phyloP scores from a whole-genome alignment of 1,140 invertebrate genomes.

The Oryzaephilus surinamensis region DNA sequence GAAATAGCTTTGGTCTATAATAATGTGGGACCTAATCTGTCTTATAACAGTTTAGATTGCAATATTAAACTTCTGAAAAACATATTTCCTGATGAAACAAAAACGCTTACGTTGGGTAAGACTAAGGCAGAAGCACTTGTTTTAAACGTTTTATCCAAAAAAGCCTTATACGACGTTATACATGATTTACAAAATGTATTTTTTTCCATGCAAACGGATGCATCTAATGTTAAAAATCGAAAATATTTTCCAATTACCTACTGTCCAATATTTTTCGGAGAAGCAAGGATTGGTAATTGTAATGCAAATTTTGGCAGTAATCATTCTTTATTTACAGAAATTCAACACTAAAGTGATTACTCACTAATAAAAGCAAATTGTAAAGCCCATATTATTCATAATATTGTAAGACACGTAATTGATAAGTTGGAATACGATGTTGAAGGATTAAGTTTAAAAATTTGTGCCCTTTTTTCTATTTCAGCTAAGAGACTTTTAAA shows the following conservation, averaged over 20 bases:
- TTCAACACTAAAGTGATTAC: too few relatives aligned
- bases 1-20: slow-evolving; percentile 1
- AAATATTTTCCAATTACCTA: background rate
- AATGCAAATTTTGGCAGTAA: slow-evolving; percentile 4
- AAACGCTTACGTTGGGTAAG: background rate
- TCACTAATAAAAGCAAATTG: slow-evolving; percentile 15
- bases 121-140: slow-evolving; percentile 8
- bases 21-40: slow-evolving; percentile 6
- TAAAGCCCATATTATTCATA: slow-evolving; percentile 24
- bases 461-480: slow-evolving; percentile 27
- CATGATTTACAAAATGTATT: background rate
- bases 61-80: slow-evolving; percentile 1
- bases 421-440: slow-evolving; percentile 25
- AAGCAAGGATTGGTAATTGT: background rate
- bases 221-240: slow-evolving; percentile 3
- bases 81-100: too few relatives aligned
- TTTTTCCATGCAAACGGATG: slow-evolving; percentile 3
- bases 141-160: slow-evolving; percentile 3
- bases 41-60: slow-evolving; percentile 7
- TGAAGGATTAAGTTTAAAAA: slow-evolving; percentile 25
- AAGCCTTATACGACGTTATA: background rate
- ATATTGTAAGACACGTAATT: slow-evolving; percentile 14
- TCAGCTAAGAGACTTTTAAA: slow-evolving; percentile 24
- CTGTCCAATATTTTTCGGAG: slow-evolving; percentile 1
- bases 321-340: slow-evolving; percentile 13